These are phyloP conservation scores for Escarpia spicata DNA, from an alignment of 2,888 invertebrate species.

Conservation along the genomic window DNA sequence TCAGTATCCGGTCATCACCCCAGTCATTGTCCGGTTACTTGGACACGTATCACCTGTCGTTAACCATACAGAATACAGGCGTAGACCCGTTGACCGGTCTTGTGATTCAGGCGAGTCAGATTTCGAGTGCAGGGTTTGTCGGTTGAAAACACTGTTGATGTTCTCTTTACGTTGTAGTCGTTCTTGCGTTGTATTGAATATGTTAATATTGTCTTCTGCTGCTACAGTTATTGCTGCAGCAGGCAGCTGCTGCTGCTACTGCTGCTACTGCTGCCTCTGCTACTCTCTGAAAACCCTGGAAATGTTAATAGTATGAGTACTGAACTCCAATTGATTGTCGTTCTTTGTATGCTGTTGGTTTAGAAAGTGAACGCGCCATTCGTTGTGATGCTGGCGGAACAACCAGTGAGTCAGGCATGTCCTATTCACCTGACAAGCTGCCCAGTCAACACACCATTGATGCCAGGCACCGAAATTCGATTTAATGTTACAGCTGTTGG, in stretches of 20 bases:
- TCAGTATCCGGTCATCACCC: conserved; percentile 31
- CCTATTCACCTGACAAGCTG: neutral
- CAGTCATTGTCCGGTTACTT: conserved; percentile 31
- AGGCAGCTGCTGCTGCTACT: neutral
- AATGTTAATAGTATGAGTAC: neutral
- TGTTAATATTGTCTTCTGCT: neutral
- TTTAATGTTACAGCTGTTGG: neutral
- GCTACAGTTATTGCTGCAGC: neutral
- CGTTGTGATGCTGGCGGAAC: neutral
- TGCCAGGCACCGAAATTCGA: neutral
- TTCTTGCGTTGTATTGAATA: neutral
- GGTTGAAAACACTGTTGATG: neutral
- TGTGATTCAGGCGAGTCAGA: conserved; percentile 26
- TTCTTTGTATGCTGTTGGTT: neutral
- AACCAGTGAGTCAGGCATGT: neutral
- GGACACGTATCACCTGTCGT: conserved; percentile 28
- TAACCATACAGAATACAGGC: conserved; percentile 37
- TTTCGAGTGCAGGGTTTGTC: neutral
- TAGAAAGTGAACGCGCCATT: neutral
- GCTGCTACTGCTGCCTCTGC: neutral
- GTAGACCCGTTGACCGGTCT: conserved; percentile 32
- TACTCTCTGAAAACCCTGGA: neutral
- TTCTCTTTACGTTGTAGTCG: neutral
- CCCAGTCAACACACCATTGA: neutral
- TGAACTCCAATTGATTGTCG: neutral